Evolutionary conservation across 1,140 invertebrate genomes (phyloP).

Genomic region (Cyrtorhinus lividipennis): DNA sequence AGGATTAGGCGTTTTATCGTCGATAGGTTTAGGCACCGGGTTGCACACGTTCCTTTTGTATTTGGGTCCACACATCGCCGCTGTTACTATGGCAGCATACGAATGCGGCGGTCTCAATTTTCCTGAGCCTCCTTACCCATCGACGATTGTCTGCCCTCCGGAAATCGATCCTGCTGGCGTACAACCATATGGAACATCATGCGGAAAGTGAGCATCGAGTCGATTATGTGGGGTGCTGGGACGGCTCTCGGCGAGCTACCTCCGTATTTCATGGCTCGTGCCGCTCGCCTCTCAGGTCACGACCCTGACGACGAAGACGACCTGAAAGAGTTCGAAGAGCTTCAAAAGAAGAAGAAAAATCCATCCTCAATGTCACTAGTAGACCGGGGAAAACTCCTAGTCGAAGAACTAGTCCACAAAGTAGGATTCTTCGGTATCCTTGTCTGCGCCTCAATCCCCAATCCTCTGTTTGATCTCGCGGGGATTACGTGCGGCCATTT

Average conservation of each 20-base stretch:
- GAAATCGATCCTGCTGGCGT: constrained; percentile 39
- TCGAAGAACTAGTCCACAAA: constrained; percentile 85
- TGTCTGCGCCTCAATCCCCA: constrained; percentile 96
- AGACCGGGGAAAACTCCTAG: constrained; percentile 66
- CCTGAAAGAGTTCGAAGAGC: constrained; percentile 56
- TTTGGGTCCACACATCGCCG: constrained; percentile 78
- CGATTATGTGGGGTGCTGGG: constrained; percentile 95
- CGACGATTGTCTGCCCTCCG: constrained; percentile 68
- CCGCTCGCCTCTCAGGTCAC: constrained; percentile 62
- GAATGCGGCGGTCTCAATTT: constrained; percentile 92
- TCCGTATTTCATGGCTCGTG: constrained; percentile 93
- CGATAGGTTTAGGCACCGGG: constrained; percentile 93
- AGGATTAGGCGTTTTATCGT: constrained; percentile 87
- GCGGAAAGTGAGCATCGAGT: constrained; percentile 70
- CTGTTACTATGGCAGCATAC: constrained; percentile 95
- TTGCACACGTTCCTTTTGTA: constrained; percentile 97
- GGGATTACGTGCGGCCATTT: constrained; percentile 98
- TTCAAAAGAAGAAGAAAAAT: constrained; percentile 45
- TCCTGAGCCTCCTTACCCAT: constrained; percentile 79
- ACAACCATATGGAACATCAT: constrained; percentile 77
- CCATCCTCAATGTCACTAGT: constrained; percentile 38
- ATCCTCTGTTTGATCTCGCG: constrained; percentile 96
- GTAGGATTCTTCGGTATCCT: constrained; percentile 96
- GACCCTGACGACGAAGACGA: constrained; percentile 61
- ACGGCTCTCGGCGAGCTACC: constrained; percentile 95